These are phyloP conservation scores for Mechanitis mazaeus DNA, from an alignment of 2,888 invertebrate species.

Conservation along the genomic window DNA sequence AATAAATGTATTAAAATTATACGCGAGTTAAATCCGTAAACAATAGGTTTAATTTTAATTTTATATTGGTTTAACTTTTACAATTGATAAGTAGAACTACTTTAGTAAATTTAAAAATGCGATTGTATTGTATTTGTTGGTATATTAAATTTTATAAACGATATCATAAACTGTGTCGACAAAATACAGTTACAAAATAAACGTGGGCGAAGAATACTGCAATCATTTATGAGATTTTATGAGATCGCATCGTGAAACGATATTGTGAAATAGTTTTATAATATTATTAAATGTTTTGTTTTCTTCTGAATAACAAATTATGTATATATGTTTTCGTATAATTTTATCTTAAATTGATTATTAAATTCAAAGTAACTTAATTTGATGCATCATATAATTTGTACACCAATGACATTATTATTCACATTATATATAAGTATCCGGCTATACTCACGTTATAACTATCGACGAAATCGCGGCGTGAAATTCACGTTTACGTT, in stretches of 20 bases:
- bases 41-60: no score
- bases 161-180: background rate
- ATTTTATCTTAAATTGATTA: background rate
- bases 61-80: background rate
- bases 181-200: background rate
- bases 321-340: background rate
- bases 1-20: no score
- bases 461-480: no score
- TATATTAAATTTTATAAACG: no score
- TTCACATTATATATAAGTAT: no score
- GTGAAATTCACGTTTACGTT: no score
- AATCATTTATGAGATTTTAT: slow-evolving; percentile 4
- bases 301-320: background rate
- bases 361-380: background rate
- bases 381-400: background rate
- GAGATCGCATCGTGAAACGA: background rate
- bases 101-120: background rate
- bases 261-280: background rate
- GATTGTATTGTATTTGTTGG: no score
- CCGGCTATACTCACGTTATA: no score
- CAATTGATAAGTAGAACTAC: background rate
- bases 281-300: no score
- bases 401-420: background rate
- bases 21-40: no score
- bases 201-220: background rate